Evolutionary conservation across 2,888 invertebrate genomes (phyloP).

Genomic region (Magallana nippona): DNA sequence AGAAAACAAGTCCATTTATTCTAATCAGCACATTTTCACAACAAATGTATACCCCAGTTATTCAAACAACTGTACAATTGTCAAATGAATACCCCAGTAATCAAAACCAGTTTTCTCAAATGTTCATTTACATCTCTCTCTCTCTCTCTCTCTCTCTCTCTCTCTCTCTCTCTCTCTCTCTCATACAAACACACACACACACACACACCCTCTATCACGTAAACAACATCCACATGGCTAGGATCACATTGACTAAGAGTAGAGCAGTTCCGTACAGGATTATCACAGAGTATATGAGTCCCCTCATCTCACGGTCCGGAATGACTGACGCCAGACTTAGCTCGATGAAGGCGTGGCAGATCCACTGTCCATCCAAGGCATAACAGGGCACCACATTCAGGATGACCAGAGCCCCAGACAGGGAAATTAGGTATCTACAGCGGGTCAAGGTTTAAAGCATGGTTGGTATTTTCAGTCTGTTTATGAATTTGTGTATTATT

Average conservation of each 20-base stretch:
- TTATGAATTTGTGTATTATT: too few species aligned
- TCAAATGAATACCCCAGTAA: too few species aligned
- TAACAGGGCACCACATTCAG: slow-evolving; percentile 96
- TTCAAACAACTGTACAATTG: too few species aligned
- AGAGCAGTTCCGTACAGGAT: slow-evolving; percentile 88
- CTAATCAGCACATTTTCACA: too few species aligned
- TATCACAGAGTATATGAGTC: slow-evolving; percentile 85
- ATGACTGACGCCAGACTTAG: slow-evolving; percentile 70
- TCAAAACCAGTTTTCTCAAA: too few species aligned
- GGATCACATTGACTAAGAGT: slow-evolving; percentile 85
- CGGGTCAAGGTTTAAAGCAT: slow-evolving; percentile 48
- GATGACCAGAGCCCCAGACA: slow-evolving; percentile 92
- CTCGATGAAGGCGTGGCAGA: slow-evolving; percentile 83
- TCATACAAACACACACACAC: too few species aligned
- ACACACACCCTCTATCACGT: slow-evolving; percentile 25
- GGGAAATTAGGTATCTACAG: slow-evolving; percentile 85
- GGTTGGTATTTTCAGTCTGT: slow-evolving; percentile 32
- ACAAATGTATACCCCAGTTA: too few species aligned
- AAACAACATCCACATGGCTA: slow-evolving; percentile 80
- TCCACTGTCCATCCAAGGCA: slow-evolving; percentile 95
- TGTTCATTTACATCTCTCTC: too few species aligned
- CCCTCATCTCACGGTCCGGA: slow-evolving; percentile 79
- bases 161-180: too few species aligned
- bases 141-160: too few species aligned
- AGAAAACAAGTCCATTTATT: too few species aligned